These are phyloP conservation scores for Drepanosiphum platanoidis DNA, from an alignment of 2,888 invertebrate species.

Conservation along the genomic window DNA sequence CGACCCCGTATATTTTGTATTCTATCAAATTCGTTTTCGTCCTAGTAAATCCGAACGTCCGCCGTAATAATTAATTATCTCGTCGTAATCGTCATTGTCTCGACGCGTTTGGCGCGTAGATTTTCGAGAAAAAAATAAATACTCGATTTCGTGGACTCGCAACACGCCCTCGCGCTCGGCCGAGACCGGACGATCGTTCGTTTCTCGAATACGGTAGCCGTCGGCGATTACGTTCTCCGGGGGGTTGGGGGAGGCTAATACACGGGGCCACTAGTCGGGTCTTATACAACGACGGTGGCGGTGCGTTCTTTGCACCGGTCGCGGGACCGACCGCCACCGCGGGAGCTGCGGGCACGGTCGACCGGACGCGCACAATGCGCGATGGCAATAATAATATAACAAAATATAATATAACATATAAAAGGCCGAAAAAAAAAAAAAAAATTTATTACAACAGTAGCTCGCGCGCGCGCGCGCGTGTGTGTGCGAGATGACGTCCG, in stretches of 20 bases:
- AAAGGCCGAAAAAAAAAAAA: slow-evolving; percentile 36
- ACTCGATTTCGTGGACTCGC: too few relatives aligned
- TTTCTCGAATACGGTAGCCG: neutral
- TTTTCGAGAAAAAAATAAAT: neutral
- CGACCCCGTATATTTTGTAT: too few relatives aligned
- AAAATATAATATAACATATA: neutral
- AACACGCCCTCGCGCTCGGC: too few relatives aligned
- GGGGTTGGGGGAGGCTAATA: neutral
- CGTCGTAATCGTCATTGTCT: neutral
- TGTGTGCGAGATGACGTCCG: neutral
- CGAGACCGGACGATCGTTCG: neutral
- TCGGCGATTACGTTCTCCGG: slow-evolving; percentile 13
- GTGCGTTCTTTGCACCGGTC: neutral
- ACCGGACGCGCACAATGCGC: slow-evolving; percentile 28
- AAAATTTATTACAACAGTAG: too few relatives aligned
- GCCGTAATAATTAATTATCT: too few relatives aligned
- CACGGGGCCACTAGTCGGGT: neutral
- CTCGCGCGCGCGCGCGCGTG: slow-evolving; percentile 32
- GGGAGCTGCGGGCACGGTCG: slow-evolving; percentile 7
- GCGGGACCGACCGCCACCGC: neutral
- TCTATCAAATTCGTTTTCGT: too few relatives aligned
- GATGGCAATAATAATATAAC: neutral
- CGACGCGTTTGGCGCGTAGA: neutral
- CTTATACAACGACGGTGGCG: neutral
- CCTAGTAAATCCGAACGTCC: too few relatives aligned